Conservation (phyloP, 2,888 invertebrate species). For the Diplazon laetatorius region DNA sequence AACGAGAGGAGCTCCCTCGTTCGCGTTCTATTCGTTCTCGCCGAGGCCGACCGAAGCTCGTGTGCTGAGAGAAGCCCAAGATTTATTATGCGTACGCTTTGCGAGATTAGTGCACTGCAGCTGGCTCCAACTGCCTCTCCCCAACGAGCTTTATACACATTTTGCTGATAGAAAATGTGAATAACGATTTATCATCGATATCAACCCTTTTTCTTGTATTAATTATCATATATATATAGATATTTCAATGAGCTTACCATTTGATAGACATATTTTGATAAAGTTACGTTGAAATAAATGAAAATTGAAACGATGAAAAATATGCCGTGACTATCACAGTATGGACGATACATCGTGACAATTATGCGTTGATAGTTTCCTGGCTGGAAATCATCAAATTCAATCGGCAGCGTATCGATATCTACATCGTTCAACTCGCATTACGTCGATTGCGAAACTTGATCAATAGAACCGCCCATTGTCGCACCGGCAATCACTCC, state of each 20-base stretch:
- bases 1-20: conserved; percentile 37
- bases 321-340: background rate
- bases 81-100: conserved; percentile 62
- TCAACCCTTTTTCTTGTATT: background rate
- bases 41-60: conserved; percentile 48
- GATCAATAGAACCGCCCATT: conserved; percentile 56
- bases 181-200: background rate
- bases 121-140: conserved; percentile 43
- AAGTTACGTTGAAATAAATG: background rate
- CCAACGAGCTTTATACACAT: conserved; percentile 7
- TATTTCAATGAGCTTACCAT: no score
- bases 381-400: conserved; percentile 8
- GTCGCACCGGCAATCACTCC: conserved; percentile 42
- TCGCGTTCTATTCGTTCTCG: conserved; percentile 24
- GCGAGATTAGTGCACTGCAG: conserved; percentile 60
- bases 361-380: background rate
- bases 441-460: conserved; percentile 45
- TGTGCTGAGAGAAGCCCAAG: conserved; percentile 61
- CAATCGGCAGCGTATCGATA: conserved; percentile 20
- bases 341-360: background rate
- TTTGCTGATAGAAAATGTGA: conserved; percentile 7
- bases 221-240: background rate
- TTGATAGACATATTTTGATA: background rate
- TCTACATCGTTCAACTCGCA: conserved; percentile 21
- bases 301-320: no score